Base-by-base conservation (phyloP, 1,140 invertebrate species). In the Pinna nobilis region DNA sequence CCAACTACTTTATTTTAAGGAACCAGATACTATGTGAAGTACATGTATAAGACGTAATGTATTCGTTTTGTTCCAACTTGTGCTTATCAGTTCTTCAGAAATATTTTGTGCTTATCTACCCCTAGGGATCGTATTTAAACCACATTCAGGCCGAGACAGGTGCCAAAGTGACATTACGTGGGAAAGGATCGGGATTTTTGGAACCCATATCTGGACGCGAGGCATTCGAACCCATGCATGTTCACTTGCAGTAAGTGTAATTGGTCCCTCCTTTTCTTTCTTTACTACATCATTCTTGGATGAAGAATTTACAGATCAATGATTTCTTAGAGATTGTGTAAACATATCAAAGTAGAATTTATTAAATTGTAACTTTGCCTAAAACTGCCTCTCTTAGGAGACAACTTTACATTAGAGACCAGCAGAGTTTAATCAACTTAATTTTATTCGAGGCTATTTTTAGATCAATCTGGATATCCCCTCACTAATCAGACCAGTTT, bases 141-240 rank as follows among this genome's bases (percentile, higher is more conserved):
- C 95, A 94, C 72, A 95, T 95, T 77, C 90, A 92, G 74, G 92
- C 91, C 41, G 94, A 95, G 89, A 95, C 94, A 28, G 94, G 94
- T 69, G 93, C 93, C 5, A 92, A 92, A 75, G 93, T 94, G 20
- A 93, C 93, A 1, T 88, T 95, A 57, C 90, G 94, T 82, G 94
- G 93, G 53, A 91, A 92, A 79, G 92, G 92, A 25, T 94, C 93
- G 1, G 92, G 92, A 61, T 93, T 92, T 84, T 80, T 92, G 20
- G 93, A 94, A 81, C 88, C 91, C 25, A 84, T 84, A 61, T 87
- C 91, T 68, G 92, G 92, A 39, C 84, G 89, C 75, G 94, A 95
- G 87, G 93, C 93, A 77, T 91, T 92, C 74, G 94, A 95, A 84
- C 94, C 94, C n/a, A 90, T 95, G 82, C 94, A 95, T 88, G 90